A percentile compares a stretch with the other conserved stretches of the same genome.
Conservation (phyloP, 2,888 invertebrate species). For the Odontothrips loti region DNA sequence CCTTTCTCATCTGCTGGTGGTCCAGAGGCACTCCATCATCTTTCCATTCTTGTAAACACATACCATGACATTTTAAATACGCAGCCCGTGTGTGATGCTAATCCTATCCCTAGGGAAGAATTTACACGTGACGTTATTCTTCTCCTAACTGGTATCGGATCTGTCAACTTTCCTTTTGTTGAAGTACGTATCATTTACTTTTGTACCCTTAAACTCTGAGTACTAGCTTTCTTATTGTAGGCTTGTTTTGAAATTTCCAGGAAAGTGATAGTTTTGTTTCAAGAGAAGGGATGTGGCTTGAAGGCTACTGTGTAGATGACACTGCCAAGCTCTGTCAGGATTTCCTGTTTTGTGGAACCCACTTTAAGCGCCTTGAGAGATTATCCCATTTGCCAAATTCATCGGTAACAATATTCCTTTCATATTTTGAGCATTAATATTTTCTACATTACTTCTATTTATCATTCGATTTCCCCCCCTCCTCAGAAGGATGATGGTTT, state of each 20-base stretch:
- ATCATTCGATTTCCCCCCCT: background rate
- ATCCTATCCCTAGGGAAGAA: background rate
- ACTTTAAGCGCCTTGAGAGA: background rate
- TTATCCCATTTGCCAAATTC: background rate
- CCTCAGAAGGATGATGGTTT: background rate
- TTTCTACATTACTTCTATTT: background rate
- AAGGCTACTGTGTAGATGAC: background rate
- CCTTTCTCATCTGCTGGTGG: background rate
- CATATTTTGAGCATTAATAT: background rate
- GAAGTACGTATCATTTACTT: background rate
- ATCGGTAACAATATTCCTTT: background rate
- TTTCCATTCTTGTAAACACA: background rate
- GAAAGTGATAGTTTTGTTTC: background rate
- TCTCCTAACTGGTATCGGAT: background rate
- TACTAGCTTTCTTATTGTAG: background rate
- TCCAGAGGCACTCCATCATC: background rate
- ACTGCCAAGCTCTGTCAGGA: background rate
- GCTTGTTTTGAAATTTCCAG: background rate
- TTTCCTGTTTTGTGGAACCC: background rate
- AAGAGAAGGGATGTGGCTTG: background rate
- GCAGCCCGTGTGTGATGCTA: background rate
- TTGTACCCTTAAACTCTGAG: background rate
- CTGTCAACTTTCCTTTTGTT: background rate
- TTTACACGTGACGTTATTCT: background rate
- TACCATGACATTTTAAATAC: background rate